Conservation (phyloP, 1,140 invertebrate species). For the Drosophila insularis region DNA sequence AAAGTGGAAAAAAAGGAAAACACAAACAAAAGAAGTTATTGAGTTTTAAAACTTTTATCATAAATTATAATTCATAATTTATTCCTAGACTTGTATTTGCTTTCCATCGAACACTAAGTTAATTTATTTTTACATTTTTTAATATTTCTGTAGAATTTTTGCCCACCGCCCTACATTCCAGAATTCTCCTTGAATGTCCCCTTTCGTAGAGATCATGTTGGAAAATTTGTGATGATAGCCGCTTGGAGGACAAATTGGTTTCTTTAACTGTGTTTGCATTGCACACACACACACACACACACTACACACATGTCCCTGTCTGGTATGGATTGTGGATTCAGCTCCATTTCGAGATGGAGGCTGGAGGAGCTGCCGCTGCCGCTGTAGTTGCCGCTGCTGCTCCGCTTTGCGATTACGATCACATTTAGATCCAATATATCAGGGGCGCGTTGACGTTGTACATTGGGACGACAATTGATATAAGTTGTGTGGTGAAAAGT, state of each 20-base stretch:
- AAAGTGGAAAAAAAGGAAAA: too few relatives aligned
- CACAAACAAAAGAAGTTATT: too few relatives aligned
- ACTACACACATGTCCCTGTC: not conserved
- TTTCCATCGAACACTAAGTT: too few relatives aligned
- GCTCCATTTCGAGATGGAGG: constrained; percentile 32
- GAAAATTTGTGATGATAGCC: constrained; percentile 62
- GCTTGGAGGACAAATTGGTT: constrained; percentile 67
- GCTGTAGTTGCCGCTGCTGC: constrained; percentile 62
- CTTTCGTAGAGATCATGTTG: constrained; percentile 51
- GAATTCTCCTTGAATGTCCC: not conserved
- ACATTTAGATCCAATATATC: constrained; percentile 82
- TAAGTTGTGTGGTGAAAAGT: constrained; percentile 82
- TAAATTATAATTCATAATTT: too few relatives aligned
- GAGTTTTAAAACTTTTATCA: too few relatives aligned
- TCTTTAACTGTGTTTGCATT: constrained; percentile 42
- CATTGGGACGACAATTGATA: constrained; percentile 82
- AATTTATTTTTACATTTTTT: too few relatives aligned
- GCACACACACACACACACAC: constrained; percentile 17
- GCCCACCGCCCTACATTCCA: not conserved
- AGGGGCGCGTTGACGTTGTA: constrained; percentile 79
- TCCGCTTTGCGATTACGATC: constrained; percentile 81
- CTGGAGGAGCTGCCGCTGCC: constrained; percentile 30
- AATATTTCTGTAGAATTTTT: not conserved
- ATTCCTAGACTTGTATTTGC: too few relatives aligned
- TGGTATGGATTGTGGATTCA: constrained; percentile 36